Evolutionary conservation across 2,888 invertebrate genomes (phyloP), one percentile per base, ranked within the genome.

Genomic region (Automeris io): DNA sequence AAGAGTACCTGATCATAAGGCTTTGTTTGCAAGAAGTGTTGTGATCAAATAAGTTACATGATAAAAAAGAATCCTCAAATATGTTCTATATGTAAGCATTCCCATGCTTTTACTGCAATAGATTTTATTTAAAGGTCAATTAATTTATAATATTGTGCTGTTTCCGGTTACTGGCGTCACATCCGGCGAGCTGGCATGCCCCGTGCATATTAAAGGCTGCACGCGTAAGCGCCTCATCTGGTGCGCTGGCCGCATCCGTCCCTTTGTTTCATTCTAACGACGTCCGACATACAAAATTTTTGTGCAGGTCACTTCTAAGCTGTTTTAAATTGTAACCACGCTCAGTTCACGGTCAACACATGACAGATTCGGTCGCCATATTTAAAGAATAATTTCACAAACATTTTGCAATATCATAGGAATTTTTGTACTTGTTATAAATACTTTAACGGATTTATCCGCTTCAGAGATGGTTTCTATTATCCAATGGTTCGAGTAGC

Each of bases 41-140:
- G 22, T n/a, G 22, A 34, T 34, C 33, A 21, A 23, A 34, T 32
- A 13, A 34, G 11, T 12, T 12, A 11, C 33, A 23, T 34, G 21
- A 34, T 19, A 13, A 12, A 31, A 22, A 23, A 35, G 25, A 19
- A 35, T 18, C 32, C 8, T 26, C 23, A 9, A 37, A 32, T 18
- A 16, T 22, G 18, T 18, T 23, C 11, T 31, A 31, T 37, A 32
- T 18, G 26, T 9, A 43, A 35, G 40, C 40, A 34, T 42, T 42
- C 42, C 41, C 29, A 21, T 16, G 23, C 37, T 16, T n/a, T 11
- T 22, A 19, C 18, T 18, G 18, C 9, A 13, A 23, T 37, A 32
- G 39, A 67, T 68, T 63, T 57, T 60, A 70, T 72, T 73, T 71
- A 68, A 74, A 73, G 69, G 67, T 70, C 71, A 72, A 77, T 80